Conservation (phyloP, 2,113 vertebrate species). For the Oenanthe melanoleuca region DNA sequence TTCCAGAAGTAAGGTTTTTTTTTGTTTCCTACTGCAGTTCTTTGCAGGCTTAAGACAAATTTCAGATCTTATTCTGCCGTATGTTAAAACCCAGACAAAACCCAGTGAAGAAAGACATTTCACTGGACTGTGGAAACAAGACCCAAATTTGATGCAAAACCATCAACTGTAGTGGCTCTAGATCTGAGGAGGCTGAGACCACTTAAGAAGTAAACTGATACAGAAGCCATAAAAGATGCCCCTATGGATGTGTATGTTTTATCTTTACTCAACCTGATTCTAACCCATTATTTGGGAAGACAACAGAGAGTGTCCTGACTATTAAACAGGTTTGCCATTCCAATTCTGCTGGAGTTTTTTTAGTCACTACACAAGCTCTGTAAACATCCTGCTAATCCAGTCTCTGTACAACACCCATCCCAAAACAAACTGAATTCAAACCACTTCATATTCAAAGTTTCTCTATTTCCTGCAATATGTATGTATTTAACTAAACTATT, state of each 20-base stretch:
- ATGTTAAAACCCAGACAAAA: background rate
- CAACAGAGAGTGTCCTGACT: background rate
- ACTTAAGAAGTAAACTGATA: background rate
- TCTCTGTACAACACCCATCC: background rate
- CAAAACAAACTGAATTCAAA: background rate
- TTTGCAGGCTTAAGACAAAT: background rate
- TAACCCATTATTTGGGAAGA: background rate
- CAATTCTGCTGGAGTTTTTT: background rate
- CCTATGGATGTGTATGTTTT: background rate
- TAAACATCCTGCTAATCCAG: background rate
- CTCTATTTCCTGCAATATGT: background rate
- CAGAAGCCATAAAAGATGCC: background rate
- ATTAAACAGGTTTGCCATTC: background rate
- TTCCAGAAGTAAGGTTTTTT: background rate
- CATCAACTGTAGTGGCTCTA: background rate
- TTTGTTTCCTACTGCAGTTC: accelerated
- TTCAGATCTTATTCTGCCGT: background rate
- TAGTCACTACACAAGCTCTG: background rate
- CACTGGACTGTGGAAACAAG: background rate
- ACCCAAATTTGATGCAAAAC: background rate
- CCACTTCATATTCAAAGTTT: background rate
- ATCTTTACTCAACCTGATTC: background rate
- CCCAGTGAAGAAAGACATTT: background rate
- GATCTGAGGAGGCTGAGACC: background rate
- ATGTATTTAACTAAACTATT: background rate